A percentile compares a stretch with the other conserved stretches of the same genome.
Conservation (phyloP, 2,797 vertebrate genomes). For the Tympanoctomys barrerae region DNA sequence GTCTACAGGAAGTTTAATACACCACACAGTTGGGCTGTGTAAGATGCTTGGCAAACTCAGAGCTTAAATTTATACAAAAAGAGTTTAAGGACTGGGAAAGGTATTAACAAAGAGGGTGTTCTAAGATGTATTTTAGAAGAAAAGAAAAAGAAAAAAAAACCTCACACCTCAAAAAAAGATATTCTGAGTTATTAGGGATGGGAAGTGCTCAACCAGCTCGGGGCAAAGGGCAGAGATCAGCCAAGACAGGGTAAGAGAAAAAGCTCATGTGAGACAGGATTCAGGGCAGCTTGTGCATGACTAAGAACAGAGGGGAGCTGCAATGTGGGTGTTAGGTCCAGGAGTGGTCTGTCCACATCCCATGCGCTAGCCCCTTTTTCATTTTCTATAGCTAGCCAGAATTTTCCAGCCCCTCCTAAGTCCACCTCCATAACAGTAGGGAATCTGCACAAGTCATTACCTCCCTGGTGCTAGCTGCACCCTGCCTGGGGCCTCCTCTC, state of each 20-base stretch:
- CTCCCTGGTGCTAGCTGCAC: too few relatives aligned
- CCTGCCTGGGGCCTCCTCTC: not conserved
- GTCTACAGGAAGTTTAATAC: not conserved
- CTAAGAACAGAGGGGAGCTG: not conserved
- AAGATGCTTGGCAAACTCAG: not conserved
- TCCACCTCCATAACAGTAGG: fast-evolving
- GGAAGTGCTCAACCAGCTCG: not conserved
- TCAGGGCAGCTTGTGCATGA: not conserved
- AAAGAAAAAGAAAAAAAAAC: not conserved
- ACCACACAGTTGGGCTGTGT: fast-evolving
- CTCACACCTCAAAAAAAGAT: not conserved
- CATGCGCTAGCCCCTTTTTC: fast-evolving
- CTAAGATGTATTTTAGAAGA: constrained; percentile 29
- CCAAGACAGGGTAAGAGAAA: not conserved
- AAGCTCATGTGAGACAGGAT: not conserved
- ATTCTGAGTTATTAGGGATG: fast-evolving
- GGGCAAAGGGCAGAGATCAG: not conserved
- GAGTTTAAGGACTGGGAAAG: not conserved
- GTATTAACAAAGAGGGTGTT: not conserved
- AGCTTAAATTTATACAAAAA: not conserved
- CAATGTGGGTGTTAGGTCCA: too few relatives aligned
- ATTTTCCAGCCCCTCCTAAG: fast-evolving
- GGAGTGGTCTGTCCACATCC: fast-evolving
- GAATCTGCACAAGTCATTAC: not conserved
- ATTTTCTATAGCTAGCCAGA: not conserved